Conservation (phyloP, 2,113 vertebrate genomes). For the Mirounga angustirostris region DNA sequence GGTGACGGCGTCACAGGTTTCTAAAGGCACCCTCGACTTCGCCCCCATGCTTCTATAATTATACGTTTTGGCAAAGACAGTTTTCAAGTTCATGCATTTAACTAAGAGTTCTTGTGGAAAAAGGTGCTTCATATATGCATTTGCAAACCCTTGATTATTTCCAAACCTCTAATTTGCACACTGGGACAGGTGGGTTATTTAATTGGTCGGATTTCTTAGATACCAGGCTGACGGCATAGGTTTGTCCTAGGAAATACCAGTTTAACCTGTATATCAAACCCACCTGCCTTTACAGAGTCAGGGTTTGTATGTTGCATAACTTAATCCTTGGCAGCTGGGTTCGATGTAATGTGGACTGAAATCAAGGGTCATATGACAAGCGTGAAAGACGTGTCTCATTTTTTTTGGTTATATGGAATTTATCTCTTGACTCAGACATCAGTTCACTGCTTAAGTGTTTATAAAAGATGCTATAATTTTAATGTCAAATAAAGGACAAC, state of each 20-base stretch:
- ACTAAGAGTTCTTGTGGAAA: not conserved
- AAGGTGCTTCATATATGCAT: not conserved
- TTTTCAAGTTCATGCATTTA: not conserved
- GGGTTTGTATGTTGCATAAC: constrained; percentile 33
- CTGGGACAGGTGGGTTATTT: not conserved
- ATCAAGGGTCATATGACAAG: not conserved
- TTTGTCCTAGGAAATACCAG: not conserved
- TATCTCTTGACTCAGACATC: not conserved
- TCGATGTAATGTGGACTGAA: not conserved
- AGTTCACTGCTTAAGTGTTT: not conserved
- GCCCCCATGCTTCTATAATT: not conserved
- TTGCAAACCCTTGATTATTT: not conserved
- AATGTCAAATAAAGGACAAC: not conserved
- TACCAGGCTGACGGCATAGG: not conserved
- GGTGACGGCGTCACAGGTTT: not conserved
- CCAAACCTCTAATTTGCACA: not conserved
- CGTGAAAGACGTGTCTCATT: not conserved
- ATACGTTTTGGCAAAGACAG: not conserved
- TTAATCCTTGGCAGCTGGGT: not conserved
- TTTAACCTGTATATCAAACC: not conserved
- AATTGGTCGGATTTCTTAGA: not conserved
- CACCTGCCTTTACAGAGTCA: not conserved
- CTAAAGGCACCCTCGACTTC: not conserved
- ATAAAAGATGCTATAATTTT: not conserved
- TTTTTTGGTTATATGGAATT: not conserved